A percentile compares a stretch with the other conserved stretches of the same genome.
Conservation (phyloP, 2,113 vertebrate species). For the Melanocharis versteri region DNA sequence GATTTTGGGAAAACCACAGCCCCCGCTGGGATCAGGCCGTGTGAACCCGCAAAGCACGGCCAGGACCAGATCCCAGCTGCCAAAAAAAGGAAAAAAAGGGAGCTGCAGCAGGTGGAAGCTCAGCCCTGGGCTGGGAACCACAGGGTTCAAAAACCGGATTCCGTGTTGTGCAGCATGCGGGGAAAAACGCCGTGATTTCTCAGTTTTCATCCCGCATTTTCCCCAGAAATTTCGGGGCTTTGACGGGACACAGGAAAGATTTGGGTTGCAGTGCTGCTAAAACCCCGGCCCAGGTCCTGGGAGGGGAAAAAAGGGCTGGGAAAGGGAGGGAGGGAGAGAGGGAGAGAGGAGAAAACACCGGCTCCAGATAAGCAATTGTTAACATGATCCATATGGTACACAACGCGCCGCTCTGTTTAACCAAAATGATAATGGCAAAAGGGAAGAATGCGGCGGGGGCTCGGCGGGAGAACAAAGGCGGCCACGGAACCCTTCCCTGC, state of each 20-base stretch:
- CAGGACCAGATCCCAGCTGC: fast-evolving
- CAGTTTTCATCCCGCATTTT: fast-evolving
- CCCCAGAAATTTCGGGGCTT: neutral
- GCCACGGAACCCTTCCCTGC: neutral
- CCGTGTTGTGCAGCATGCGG: fast-evolving
- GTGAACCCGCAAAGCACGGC: fast-evolving
- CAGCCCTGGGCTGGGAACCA: neutral
- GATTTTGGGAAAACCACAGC: neutral
- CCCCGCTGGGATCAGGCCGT: fast-evolving
- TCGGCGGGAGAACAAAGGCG: conserved; percentile 68
- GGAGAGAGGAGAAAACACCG: conserved; percentile 25
- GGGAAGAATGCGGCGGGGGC: conserved; percentile 71
- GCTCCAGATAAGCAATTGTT: conserved; percentile 78
- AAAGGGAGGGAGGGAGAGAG: neutral
- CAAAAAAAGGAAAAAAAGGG: neutral
- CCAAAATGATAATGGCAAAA: conserved; percentile 76
- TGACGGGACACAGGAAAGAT: fast-evolving
- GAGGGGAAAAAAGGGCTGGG: neutral
- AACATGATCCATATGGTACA: conserved; percentile 79
- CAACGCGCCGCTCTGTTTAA: conserved; percentile 74
- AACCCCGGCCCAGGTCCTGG: neutral
- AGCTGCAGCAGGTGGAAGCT: neutral
- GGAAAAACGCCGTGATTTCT: neutral
- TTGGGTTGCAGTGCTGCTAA: neutral
- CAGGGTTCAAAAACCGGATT: fast-evolving